Base-by-base conservation (phyloP, 2,888 invertebrate genomes). In the Acanthococcus lagerstroemiae region DNA sequence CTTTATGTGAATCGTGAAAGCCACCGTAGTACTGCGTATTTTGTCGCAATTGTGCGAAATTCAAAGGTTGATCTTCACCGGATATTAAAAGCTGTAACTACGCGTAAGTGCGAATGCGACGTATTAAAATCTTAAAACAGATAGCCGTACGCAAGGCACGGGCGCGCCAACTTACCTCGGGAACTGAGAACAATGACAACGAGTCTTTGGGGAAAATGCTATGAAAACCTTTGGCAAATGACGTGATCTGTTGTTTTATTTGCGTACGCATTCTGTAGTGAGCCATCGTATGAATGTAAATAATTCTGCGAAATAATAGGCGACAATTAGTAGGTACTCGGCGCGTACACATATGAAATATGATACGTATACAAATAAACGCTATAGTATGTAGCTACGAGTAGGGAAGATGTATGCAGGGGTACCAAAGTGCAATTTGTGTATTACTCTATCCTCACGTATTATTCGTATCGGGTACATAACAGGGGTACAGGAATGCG, bases 21-120 rank as follows among this genome's bases (percentile, higher is more conserved):
- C 99, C 99, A 67, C 99, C 99, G 79, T 96, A 99, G 80, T 99
- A 99, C 77, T 96, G 95, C 9, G 96, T 96, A 79, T 99, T 90
- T 63, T 84, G 86, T 2, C 94, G 81, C 69, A 93, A 77, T 78
- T 93, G 92, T 71, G 84, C 83, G 71, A 96, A 78, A 79, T 97
- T 95, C 48, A 97, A 78, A 0, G 95, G 95, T 37, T 87, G 87
- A 74, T 93, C 95, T 77, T 96, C 96, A 6, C 97, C 97, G 69
- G 95, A 95, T 72, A 97, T 95, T 22, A 97, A 80, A 66, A 95
- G 84, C 61, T 69, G 69, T 30, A 69, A 56, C 69, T 69, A 45
- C n/a, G n/a, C n/a, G n/a, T n/a, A 9, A 65, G 50, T 55, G 17
- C 9, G 24, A 52, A 54, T 54, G 24, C 12, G 46, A 21, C 26